Base-by-base conservation (phyloP, 1,140 invertebrate genomes). In the Pseudomyrmex cubaensis region DNA sequence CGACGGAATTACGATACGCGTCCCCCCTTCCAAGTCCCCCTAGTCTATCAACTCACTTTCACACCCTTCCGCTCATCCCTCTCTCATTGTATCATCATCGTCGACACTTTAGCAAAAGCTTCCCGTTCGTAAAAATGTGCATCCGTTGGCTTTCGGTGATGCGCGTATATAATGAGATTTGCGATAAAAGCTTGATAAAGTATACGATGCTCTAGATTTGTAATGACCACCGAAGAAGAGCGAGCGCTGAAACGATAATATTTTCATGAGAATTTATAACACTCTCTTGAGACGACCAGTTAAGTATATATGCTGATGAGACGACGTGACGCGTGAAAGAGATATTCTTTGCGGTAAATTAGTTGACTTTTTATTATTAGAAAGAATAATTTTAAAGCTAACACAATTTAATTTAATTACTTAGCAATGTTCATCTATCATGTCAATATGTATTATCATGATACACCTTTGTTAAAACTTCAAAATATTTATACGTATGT, bases 1-100 rank as follows among this genome's bases (percentile, higher is more conserved):
- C 90, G 82, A 90, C 87, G 67, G 90, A 89, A 93, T 92, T 93
- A 90, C 91, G 90, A 91, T 90, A 89, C 88, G 78, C 75, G 85
- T 13, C 50, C 50, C 66, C 17, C 69, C 44, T 50, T 48, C 12
- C 50, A 3, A 12, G n/a, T 44, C 59, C 25, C 62, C 57, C 64
- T 48, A 22, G 66, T 57, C 57, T 56, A 50, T 59, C 15, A 44
- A 59, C 72, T 22, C 12, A 54, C 5, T 35, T 12, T 7, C 22
- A 9, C 22, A 54, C 48, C 56, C 22, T 35, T n/a, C 64, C 78
- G 20, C 57, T 12, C 13, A 25, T 5, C 52, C 25, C 44, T 25
- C 46, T 17, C 63, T 67, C 82, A 54, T 64, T 25, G 76, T 73
- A 70, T 70, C 76, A 70, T 85, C 84, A 83, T 85, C 78, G 78